phyloP scores from a whole-genome alignment of 2,797 vertebrate genomes.

The Adrianichthys oophorus region DNA sequence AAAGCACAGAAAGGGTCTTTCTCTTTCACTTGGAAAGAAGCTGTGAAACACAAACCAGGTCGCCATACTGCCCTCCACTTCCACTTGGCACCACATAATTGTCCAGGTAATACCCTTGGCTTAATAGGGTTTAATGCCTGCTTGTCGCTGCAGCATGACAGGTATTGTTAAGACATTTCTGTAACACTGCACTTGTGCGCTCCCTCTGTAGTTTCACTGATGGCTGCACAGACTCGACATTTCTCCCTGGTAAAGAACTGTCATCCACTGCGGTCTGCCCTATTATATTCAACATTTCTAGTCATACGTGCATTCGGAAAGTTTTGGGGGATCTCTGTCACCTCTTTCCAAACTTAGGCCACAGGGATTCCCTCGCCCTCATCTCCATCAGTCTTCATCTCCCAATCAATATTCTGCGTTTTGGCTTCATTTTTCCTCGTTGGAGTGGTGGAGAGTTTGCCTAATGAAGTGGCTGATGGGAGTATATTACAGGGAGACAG shows the following conservation, averaged over 20 bases:
- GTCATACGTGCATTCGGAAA: conserved; percentile 14
- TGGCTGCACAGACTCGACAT: conserved; percentile 62
- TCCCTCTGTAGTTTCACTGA: conserved; percentile 40
- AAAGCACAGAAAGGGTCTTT: conserved; percentile 42
- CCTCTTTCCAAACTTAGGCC: conserved; percentile 39
- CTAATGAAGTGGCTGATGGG: conserved; percentile 76
- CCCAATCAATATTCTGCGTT: conserved; percentile 39
- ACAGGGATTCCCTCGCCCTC: conserved; percentile 40
- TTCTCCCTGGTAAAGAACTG: conserved; percentile 68
- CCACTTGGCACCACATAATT: conserved; percentile 56
- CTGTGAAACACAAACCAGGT: conserved; percentile 58
- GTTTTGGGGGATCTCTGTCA: conserved; percentile 43
- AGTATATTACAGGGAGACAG: conserved; percentile 75
- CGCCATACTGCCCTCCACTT: conserved; percentile 46
- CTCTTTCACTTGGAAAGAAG: conserved; percentile 35
- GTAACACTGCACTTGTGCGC: conserved; percentile 49
- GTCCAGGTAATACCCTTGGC: conserved; percentile 64
- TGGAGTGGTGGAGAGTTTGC: conserved; percentile 66
- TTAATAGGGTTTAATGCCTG: conserved; percentile 69
- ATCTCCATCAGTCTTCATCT: conserved; percentile 55
- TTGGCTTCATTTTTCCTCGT: conserved; percentile 67
- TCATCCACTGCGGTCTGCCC: conserved; percentile 38
- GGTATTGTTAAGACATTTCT: conserved; percentile 56
- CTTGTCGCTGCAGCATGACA: conserved; percentile 63
- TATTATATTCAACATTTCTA: conserved; percentile 10